These are phyloP conservation scores for Agrotis puta DNA, from an alignment of 2,888 invertebrate species.

Conservation along the genomic window DNA sequence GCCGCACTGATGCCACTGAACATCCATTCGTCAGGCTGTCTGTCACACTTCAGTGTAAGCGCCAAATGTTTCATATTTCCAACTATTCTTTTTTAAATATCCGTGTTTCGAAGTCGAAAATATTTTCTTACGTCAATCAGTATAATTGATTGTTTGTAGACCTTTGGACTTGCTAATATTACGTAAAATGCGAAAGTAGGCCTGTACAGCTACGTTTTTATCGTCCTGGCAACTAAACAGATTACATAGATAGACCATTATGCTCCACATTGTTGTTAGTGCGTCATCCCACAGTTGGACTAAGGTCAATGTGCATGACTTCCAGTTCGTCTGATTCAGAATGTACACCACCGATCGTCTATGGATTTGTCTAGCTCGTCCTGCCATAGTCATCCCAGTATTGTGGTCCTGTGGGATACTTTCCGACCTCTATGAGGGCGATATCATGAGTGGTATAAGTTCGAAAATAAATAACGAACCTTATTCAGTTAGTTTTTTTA, in stretches of 20 bases:
- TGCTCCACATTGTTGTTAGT: too few species aligned
- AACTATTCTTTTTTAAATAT: slow-evolving; percentile 32
- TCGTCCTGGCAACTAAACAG: background rate
- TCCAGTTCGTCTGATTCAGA: too few species aligned
- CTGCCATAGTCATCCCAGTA: too few species aligned
- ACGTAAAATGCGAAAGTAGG: background rate
- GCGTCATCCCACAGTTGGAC: too few species aligned
- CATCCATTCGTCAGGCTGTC: slow-evolving; percentile 70
- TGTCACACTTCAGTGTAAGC: slow-evolving; percentile 54
- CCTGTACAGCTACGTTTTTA: background rate
- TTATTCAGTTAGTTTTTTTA: slow-evolving; percentile 10
- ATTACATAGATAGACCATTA: background rate
- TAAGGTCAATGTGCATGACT: too few species aligned
- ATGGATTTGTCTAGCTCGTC: too few species aligned
- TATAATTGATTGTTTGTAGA: slow-evolving; percentile 47
- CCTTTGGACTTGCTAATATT: slow-evolving; percentile 32
- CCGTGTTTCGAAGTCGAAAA: slow-evolving; percentile 21
- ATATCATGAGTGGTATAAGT: background rate
- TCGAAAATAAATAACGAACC: slow-evolving; percentile 14
- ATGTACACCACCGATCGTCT: too few species aligned
- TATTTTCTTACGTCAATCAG: slow-evolving; percentile 45
- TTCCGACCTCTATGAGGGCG: accelerated
- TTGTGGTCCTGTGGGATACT: background rate
- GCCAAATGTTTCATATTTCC: slow-evolving; percentile 49
- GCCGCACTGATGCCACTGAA: slow-evolving; percentile 34